Evolutionary conservation across 30 jellyfish, hydroid and myxozoan species (phyloP).

Genomic region (Chrysaora quinquecirrha): DNA sequence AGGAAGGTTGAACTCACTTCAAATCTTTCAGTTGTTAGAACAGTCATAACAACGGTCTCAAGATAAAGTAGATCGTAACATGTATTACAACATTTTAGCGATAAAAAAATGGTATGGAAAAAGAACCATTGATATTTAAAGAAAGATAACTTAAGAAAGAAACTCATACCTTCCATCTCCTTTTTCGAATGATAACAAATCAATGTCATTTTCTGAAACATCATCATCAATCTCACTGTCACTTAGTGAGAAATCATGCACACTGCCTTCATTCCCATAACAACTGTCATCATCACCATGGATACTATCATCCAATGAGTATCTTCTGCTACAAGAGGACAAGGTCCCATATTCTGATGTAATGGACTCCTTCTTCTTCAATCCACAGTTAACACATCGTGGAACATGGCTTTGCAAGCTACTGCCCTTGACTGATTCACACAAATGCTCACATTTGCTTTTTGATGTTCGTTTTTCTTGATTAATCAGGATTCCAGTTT

Average conservation of each 20-base stretch:
- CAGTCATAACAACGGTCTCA: too few relatives aligned
- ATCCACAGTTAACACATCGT: slow-evolving; percentile 54
- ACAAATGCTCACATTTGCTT: background rate
- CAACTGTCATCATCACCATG: slow-evolving; percentile 46
- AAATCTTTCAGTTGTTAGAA: too few relatives aligned
- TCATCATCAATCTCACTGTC: slow-evolving; percentile 39
- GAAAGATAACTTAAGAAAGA: background rate
- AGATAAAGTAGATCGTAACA: too few relatives aligned
- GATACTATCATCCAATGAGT: background rate
- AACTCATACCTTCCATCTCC: background rate
- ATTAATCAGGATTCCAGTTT: background rate
- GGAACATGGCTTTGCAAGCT: background rate
- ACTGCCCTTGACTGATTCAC: background rate
- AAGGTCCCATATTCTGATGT: slow-evolving; percentile 73
- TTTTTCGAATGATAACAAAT: too few relatives aligned
- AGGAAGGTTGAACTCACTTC: too few relatives aligned
- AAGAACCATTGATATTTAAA: too few relatives aligned
- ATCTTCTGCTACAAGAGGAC: slow-evolving; percentile 25
- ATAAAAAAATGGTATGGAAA: too few relatives aligned
- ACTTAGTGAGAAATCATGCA: slow-evolving; percentile 1
- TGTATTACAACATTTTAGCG: too few relatives aligned
- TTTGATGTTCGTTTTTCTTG: background rate
- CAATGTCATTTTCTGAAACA: background rate
- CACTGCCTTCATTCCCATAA: slow-evolving; percentile 40
- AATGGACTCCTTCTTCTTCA: slow-evolving; percentile 12